Evolutionary conservation across 2,888 invertebrate genomes (phyloP), one percentile per base, ranked within the genome.

Genomic region (Marasmarcha lunaedactyla): DNA sequence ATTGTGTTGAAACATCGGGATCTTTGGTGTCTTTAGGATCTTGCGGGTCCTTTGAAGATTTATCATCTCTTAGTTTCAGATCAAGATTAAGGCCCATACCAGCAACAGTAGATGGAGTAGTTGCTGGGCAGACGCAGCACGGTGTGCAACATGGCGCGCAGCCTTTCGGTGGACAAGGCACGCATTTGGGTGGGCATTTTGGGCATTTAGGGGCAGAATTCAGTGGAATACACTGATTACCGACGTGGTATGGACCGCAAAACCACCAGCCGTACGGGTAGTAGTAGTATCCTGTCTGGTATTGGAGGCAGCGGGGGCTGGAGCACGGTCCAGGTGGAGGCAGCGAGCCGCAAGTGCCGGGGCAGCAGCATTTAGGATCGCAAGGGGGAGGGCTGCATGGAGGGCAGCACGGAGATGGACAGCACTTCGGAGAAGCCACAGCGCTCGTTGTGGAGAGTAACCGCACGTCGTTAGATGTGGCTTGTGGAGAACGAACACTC

Each of bases 401-500:
- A 0, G 51, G 54, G 1, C 52, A 50, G 12, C 55, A 56, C 0
- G 51, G 56, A 0, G 62, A 58, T 1, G 54, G 48, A 6, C 57
- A 58, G 11, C 58, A 62, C 0, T 61, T 59, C 6, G 0, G 52
- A n/a, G n/a, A n/a, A 45, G 13, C 49, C 47, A 26, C 60, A 59
- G 0, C 60, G 59, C 0, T 59, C 54, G 13, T 58, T 59, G 0
- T 57, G 56, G 1, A 52, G 54, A 13, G 55, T 60, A 0, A 0
- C 62, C 56, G 3, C 63, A 55, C 0, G 64, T 59, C 0, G 59
- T 55, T 37, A 38, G 40, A 58, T 59, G 1, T 55, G 56, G 1
- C 52, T 46, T 26, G 45, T 46, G 0, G 49, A n/a, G 25, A 5
- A 10, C 15, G n/a, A n/a, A n/a, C n/a, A n/a, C n/a, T n/a, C n/a